phyloP scores from a whole-genome alignment of 2,888 invertebrate genomes.

The Thysanoteuthis rhombus region DNA sequence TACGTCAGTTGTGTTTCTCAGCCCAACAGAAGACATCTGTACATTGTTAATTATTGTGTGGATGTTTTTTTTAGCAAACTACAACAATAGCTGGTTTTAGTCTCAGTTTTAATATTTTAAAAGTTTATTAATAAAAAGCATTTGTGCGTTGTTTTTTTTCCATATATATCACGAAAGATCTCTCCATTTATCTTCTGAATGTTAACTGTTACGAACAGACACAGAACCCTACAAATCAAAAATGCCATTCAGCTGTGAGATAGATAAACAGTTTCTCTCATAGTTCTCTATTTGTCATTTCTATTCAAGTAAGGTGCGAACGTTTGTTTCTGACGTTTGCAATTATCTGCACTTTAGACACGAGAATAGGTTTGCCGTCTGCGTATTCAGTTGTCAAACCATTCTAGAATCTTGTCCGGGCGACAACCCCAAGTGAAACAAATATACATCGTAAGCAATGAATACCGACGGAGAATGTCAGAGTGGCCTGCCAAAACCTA shows the following conservation, averaged over 20 bases:
- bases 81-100: too few relatives aligned
- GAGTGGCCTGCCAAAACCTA: neutral
- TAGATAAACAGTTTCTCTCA: neutral
- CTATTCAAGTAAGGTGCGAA: neutral
- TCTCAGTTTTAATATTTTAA: neutral
- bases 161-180: neutral
- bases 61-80: too few relatives aligned
- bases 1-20: too few relatives aligned
- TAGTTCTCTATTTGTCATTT: neutral
- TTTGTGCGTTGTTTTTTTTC: too few relatives aligned
- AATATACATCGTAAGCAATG: neutral
- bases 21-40: too few relatives aligned
- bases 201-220: neutral
- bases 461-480: neutral
- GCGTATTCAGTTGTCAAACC: neutral
- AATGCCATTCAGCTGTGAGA: neutral
- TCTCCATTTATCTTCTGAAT: neutral
- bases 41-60: too few relatives aligned
- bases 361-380: neutral
- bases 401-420: neutral
- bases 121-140: too few relatives aligned
- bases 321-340: neutral
- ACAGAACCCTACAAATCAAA: neutral
- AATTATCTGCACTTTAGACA: neutral
- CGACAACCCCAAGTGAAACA: neutral